phyloP scores from a whole-genome alignment of 2,888 invertebrate species.

The Geophilus truncorum region DNA sequence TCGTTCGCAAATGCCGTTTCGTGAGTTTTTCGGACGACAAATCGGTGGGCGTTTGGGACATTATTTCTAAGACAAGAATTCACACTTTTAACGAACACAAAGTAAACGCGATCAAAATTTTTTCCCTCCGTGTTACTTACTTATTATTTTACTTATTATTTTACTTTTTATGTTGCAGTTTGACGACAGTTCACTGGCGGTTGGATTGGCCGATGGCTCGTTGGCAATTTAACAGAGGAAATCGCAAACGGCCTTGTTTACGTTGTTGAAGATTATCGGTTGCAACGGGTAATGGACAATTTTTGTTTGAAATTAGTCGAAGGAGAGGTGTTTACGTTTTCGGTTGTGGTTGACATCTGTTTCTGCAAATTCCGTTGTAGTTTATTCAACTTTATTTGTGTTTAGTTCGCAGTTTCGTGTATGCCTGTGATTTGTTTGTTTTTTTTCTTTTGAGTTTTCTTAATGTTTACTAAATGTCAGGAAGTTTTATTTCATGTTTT shows the following conservation, averaged over 20 bases:
- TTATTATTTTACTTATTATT: neutral
- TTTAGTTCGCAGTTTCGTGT: too few species aligned
- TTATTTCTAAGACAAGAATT: constrained; percentile 71
- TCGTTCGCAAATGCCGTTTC: constrained; percentile 77
- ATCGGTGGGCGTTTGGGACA: constrained; percentile 81
- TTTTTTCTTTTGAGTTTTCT: too few species aligned
- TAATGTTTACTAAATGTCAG: too few species aligned
- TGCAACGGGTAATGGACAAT: neutral
- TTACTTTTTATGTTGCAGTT: constrained; percentile 50
- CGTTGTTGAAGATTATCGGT: too few species aligned
- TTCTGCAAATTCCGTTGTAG: too few species aligned
- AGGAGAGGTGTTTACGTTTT: too few species aligned
- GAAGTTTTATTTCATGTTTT: too few species aligned
- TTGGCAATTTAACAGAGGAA: constrained; percentile 78
- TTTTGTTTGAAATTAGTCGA: neutral
- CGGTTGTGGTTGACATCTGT: too few species aligned
- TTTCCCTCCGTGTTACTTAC: too few species aligned
- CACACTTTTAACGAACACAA: constrained; percentile 53
- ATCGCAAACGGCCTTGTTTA: too few species aligned
- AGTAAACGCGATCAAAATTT: constrained; percentile 41
- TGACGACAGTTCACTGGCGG: constrained; percentile 76
- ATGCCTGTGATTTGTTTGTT: too few species aligned
- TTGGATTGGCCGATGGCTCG: constrained; percentile 88
- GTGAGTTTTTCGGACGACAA: constrained; percentile 90
- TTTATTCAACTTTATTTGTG: too few species aligned